Evolutionary conservation across 1,140 invertebrate species (phyloP).

Genomic region (Panulirus ornatus): DNA sequence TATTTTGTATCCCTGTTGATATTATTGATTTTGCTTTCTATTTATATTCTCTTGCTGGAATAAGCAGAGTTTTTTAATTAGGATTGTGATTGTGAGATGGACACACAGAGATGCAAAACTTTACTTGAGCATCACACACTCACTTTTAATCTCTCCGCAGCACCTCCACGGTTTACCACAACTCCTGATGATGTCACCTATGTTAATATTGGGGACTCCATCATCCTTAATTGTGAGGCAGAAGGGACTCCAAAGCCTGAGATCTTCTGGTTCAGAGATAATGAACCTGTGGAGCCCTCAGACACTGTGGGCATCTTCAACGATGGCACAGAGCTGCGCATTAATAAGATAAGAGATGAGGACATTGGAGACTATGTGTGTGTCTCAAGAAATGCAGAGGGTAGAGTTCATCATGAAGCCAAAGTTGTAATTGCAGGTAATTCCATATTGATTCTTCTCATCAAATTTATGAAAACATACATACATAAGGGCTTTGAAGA

Average conservation of each 20-base stretch:
- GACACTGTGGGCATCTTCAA: slow-evolving; percentile 84
- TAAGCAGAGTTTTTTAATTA: no score
- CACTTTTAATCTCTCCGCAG: slow-evolving; percentile 26
- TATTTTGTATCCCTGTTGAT: no score
- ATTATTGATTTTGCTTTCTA: no score
- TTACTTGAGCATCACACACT: neutral
- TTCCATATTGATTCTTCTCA: neutral
- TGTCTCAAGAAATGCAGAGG: slow-evolving; percentile 95
- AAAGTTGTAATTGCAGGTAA: slow-evolving; percentile 96
- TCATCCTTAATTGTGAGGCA: slow-evolving; percentile 93
- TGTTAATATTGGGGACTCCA: slow-evolving; percentile 95
- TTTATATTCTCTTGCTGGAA: no score
- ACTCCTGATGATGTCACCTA: slow-evolving; percentile 96
- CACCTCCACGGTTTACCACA: slow-evolving; percentile 93
- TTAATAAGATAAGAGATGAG: slow-evolving; percentile 89
- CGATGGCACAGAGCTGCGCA: slow-evolving; percentile 93
- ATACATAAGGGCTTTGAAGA: neutral
- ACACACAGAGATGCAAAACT: slow-evolving; percentile 16
- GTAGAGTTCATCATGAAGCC: slow-evolving; percentile 94
- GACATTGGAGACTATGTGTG: slow-evolving; percentile 98
- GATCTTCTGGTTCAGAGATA: slow-evolving; percentile 85
- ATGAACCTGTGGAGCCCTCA: slow-evolving; percentile 65
- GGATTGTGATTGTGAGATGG: neutral
- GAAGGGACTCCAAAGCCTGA: slow-evolving; percentile 87
- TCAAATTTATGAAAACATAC: neutral